Conservation (phyloP, 2,113 vertebrate species). For the Ciconia maguari region DNA sequence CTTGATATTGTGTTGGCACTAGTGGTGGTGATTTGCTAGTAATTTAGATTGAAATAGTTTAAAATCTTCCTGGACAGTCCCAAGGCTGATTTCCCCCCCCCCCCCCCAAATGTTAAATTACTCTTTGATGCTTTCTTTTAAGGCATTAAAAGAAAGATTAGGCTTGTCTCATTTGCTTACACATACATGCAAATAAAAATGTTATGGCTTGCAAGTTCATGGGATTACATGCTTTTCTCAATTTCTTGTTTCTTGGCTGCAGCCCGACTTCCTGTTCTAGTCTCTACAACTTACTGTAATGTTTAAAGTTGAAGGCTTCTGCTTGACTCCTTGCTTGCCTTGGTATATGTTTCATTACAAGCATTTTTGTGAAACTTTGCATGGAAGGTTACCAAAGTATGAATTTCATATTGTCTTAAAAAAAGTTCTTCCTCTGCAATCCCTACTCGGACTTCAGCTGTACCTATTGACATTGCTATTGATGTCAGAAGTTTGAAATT, state of each 20-base stretch:
- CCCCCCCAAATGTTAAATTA: background rate
- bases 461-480: background rate
- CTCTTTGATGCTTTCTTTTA: background rate
- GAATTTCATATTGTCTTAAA: background rate
- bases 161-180: background rate
- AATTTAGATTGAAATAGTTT: background rate
- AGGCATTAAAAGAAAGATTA: background rate
- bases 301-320: background rate
- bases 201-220: background rate
- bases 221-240: background rate
- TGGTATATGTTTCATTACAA: background rate
- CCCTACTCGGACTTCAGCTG: background rate
- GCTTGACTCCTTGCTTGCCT: background rate
- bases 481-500: background rate
- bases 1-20: background rate
- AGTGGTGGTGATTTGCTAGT: background rate
- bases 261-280: background rate
- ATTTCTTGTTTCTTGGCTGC: background rate
- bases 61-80: background rate
- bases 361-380: background rate
- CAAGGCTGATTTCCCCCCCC: background rate
- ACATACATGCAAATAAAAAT: background rate
- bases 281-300: background rate
- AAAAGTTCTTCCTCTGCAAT: background rate
- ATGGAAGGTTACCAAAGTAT: background rate